Evolutionary conservation across 2,888 invertebrate genomes (phyloP), one percentile per base, ranked within the genome.

Genomic region (Leptinotarsa juncta): DNA sequence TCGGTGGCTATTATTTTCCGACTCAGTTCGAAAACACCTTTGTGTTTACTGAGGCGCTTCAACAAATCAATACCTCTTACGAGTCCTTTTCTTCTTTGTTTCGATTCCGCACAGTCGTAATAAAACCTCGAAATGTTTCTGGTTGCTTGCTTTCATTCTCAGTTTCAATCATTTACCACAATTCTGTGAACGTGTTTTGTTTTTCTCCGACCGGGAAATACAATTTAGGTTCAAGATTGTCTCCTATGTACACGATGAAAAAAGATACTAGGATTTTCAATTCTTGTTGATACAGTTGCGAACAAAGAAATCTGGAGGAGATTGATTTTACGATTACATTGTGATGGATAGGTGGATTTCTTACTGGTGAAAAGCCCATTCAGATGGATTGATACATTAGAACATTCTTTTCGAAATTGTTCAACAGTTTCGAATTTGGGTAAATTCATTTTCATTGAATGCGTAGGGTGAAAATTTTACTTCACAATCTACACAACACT

Each of bases 41-140:
- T 23, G 15, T 57, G 57, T 57, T 23, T 23, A 57, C 57, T 57
- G 23, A 1, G 23, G 57, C 57, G 57, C 14, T 57, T 15, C 57
- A 23, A 15, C 57, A 23, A 20, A 57, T 57, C 57, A 23, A 23
- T 57, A 57, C 57, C 23, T 57, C 16, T 23, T 23, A 57, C n/a
- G 15, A 23, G 57, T 23, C 57, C 4, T 57, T 23, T 57, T 23
- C 57, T 57, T 23, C 16, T 57, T 53, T 53, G 23, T 57, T 15
- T 57, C 20, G 14, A 57, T 23, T 57, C 23, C 57, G 20, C 14
- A 57, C 57, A 20, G 57, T 57, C 57, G 20, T 51, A 51, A 51
- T 51, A n/a, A 51, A 51, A 51, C n/a, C 51, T 51, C 51, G 51
- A 51, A 51, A 16, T 51, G n/a, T 57, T 57, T 23, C 57, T 23